Evolutionary conservation across 30 jellyfish, hydroid and myxozoan genomes (phyloP), one percentile per base, ranked within the genome.

Genomic region (Mastigias papua): DNA sequence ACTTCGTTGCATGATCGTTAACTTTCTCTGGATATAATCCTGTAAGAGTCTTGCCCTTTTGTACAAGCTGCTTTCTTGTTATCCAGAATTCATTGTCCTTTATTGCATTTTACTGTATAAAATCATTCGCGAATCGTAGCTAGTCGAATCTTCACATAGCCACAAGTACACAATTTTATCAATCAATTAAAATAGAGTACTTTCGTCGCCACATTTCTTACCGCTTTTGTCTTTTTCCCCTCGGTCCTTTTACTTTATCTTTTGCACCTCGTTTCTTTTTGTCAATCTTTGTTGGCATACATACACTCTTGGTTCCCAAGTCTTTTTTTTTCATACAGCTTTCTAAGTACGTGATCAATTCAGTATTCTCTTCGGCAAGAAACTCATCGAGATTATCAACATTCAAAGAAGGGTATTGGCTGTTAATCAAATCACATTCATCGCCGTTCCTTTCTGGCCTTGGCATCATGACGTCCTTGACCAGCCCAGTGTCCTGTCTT

Each of bases 381-480:
- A 70, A 85, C 10, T 77, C 94, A 32, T 85, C 94, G 16, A 85
- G 57, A n/a, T 74, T 85, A 28, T n/a, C 68, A n/a, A 65, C 66
- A 26, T 73, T 66, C 28, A 85, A 37, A 16, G 76, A 25, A 31
- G 82, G 66, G 31, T 31, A 72, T 16, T 48, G 58, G 27, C 46
- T 77, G 76, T 48, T 60, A 37, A 73, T 62, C 34, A 85, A 7
- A 37, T 73, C 94, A 22, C 42, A 21, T 16, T 85, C 94, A 2
- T 85, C 94, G 2, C 85, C 88, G 25, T 62, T 48, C 76, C 50
- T 75, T 33, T 85, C 88, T 2, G 50, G 69, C 46, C 76, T 34
- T 6, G 94, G 94, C 82, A 85, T 37, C 94, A 85, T 85, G 46
- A 83, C 94, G 69, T 85, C 94, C 37, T 37, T 85, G 50, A 85